These are phyloP conservation scores for Resseliella maxima DNA, from an alignment of 2,888 invertebrate species.

Conservation along the genomic window DNA sequence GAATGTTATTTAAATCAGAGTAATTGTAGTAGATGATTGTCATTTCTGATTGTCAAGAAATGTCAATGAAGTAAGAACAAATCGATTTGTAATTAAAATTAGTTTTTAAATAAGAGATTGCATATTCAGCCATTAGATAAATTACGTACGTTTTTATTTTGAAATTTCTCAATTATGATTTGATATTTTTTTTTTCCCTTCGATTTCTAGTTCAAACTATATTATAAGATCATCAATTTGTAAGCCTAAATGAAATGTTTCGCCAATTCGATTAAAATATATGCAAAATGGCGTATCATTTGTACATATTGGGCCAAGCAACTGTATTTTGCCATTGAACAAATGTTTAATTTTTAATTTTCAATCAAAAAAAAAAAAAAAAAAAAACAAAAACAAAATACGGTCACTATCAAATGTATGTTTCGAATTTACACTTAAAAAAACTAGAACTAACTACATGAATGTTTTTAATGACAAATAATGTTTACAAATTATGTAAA, in stretches of 20 bases:
- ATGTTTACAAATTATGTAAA: neutral
- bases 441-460: neutral
- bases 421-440: neutral
- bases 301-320: neutral
- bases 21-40: constrained; percentile 7
- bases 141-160: neutral
- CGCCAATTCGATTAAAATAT: neutral
- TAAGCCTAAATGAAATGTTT: neutral
- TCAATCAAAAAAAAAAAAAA: neutral
- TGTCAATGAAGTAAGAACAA: neutral
- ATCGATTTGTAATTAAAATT: constrained; percentile 3
- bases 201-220: constrained; percentile 1
- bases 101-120: neutral
- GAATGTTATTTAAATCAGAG: constrained; percentile 14
- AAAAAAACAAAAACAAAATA: neutral
- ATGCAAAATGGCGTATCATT: neutral
- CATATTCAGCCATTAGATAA: constrained; percentile 24
- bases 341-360: neutral
- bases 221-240: neutral
- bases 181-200: neutral
- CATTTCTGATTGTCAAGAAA: constrained; percentile 23
- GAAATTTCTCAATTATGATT: too few species aligned
- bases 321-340: neutral
- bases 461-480: constrained; percentile 31
- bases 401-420: constrained; percentile 11